phyloP scores from a whole-genome alignment of 2,888 invertebrate genomes.

The Dynastes grantii region DNA sequence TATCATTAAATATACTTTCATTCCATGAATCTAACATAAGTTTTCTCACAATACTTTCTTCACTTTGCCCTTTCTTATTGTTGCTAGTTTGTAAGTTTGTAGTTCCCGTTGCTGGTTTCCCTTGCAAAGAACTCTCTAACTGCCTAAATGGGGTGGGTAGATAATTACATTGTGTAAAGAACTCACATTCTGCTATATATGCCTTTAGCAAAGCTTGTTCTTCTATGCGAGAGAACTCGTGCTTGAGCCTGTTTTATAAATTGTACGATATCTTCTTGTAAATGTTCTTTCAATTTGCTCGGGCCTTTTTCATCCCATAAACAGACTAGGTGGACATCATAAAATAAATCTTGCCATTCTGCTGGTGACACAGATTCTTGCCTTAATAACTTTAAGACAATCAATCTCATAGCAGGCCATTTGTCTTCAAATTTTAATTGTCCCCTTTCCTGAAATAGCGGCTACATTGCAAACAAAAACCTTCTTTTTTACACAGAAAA shows the following conservation, averaged over 20 bases:
- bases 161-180: constrained; percentile 98
- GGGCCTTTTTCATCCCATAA: constrained; percentile 98
- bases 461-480: constrained; percentile 11
- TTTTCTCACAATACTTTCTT: constrained; percentile 94
- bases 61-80: constrained; percentile 75
- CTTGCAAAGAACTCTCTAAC: constrained; percentile 87
- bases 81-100: constrained; percentile 61
- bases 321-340: constrained; percentile 95
- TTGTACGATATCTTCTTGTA: constrained; percentile 93
- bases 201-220: constrained; percentile 96
- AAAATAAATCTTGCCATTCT: constrained; percentile 99
- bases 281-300: constrained; percentile 87
- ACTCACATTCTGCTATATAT: constrained; percentile 98
- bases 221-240: constrained; percentile 91
- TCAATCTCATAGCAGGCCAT: constrained; percentile 96
- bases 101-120: constrained; percentile 72
- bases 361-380: constrained; percentile 94
- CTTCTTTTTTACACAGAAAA: constrained; percentile 5
- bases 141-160: constrained; percentile 96
- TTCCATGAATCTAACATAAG: constrained; percentile 99
- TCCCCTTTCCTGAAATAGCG: constrained; percentile 78
- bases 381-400: constrained; percentile 92
- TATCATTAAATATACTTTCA: constrained; percentile 95
- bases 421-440: constrained; percentile 94
- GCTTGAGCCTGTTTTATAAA: constrained; percentile 95